Conservation (phyloP, 2,113 vertebrate species). For the Scalopus aquaticus region DNA sequence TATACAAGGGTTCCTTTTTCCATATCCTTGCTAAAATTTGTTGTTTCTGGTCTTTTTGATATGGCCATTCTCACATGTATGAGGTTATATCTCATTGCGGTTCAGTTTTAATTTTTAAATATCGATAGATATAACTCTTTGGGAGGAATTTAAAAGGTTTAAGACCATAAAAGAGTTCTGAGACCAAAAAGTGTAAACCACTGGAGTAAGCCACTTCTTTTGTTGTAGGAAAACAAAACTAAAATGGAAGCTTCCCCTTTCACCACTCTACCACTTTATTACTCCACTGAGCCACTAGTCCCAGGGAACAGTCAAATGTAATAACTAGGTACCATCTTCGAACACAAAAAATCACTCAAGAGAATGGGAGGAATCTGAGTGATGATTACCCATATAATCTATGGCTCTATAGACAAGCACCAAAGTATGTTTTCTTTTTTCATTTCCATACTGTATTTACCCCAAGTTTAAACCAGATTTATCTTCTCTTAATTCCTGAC, state of each 20-base stretch:
- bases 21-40: too few relatives aligned
- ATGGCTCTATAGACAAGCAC: background rate
- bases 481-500: background rate
- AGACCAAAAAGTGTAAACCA: background rate
- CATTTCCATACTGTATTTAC: background rate
- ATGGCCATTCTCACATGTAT: too few relatives aligned
- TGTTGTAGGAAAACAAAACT: background rate
- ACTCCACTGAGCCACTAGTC: background rate
- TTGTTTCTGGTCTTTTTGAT: too few relatives aligned
- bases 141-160: background rate
- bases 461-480: background rate
- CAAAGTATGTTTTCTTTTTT: background rate
- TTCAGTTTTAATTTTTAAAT: conserved; percentile 30
- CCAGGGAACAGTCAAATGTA: background rate
- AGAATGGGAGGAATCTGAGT: background rate
- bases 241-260: background rate
- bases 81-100: background rate
- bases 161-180: background rate
- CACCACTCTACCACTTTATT: background rate
- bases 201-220: background rate
- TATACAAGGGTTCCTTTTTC: too few relatives aligned
- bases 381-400: background rate
- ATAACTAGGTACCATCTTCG: background rate
- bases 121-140: background rate
- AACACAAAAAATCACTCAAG: background rate